These are phyloP conservation scores for Toxonevra muliebris DNA, from an alignment of 2,888 invertebrate genomes.

Conservation along the genomic window DNA sequence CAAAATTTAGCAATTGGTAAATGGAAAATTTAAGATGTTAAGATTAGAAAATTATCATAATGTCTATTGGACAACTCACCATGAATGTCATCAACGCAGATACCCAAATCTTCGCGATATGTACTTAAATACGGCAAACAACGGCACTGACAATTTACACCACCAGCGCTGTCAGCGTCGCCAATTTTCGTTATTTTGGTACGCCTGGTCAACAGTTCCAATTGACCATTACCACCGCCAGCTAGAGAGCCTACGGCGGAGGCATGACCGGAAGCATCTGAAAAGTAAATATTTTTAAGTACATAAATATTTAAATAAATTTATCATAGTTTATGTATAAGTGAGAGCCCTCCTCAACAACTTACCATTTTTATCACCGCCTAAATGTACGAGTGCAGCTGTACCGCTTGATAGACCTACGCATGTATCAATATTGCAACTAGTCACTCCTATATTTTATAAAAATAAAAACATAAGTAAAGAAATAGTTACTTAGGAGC, in stretches of 20 bases:
- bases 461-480: slow-evolving; percentile 29
- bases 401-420: slow-evolving; percentile 65
- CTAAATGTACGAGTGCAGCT: slow-evolving; percentile 55
- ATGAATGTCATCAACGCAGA: slow-evolving; percentile 86
- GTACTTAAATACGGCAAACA: slow-evolving; percentile 80
- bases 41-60: neutral
- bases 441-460: slow-evolving; percentile 51
- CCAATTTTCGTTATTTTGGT: slow-evolving; percentile 11
- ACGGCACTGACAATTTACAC: slow-evolving; percentile 74
- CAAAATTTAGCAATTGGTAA: too few species aligned
- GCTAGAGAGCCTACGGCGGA: slow-evolving; percentile 15
- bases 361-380: slow-evolving; percentile 58
- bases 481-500: too few species aligned
- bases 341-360: slow-evolving; percentile 1
- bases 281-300: neutral
- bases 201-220: slow-evolving; percentile 15
- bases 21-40: neutral
- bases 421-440: slow-evolving; percentile 64
- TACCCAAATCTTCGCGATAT: slow-evolving; percentile 84
- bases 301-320: neutral
- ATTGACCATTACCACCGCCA: slow-evolving; percentile 21
- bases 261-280: neutral
- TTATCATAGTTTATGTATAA: neutral
- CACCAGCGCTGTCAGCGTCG: slow-evolving; percentile 28
- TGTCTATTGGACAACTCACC: slow-evolving; percentile 69